Evolutionary conservation across 2,113 vertebrate species (phyloP), one percentile per base, ranked within the genome.

Genomic region (Mohoua ochrocephala): DNA sequence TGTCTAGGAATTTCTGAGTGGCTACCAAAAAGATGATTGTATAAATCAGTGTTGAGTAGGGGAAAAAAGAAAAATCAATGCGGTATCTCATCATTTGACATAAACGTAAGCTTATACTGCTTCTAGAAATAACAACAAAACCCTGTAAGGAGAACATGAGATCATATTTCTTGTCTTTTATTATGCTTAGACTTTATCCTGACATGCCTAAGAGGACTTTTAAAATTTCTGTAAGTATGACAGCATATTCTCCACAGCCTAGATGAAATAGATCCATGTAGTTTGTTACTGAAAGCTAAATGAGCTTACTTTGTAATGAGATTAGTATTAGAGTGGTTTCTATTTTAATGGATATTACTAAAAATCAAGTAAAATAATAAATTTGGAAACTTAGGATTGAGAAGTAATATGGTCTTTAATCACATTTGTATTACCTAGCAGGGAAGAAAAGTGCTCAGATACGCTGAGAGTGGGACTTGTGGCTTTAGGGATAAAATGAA

Each of bases 41-140:
- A 39, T 45, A 68, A 77, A 54, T 68, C 20, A 37, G 8, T 54
- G 39, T 31, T 63, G 22, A 74, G 13, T 53, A 61, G 64, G 19
- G 27, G 3, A 30, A 86, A 86, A 81, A 94, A 63, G 13, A 23
- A 35, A 89, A 93, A 59, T 59, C 68, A 91, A 28, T 69, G 3
- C 2, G 1, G 0, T 59, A 1, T 50, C 24, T 82, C 18, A 19
- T 79, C 14, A 45, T 60, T 68, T 2, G 2, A n/a, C 27, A 19
- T 13, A 23, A 60, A 28, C 47, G 10, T 82, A 75, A 84, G 21
- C 11, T 78, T 52, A 30, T 68, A 6, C 2, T 76, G 24, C 44
- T 56, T 24, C 31, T 64, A 76, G 56, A 84, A 82, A 63, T 52
- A 84, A 8, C 11, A 61, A 16, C 6, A 87, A 41, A 95, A 79